Evolutionary conservation across 1,140 invertebrate species (phyloP).

Genomic region (Papilio polyxenes): DNA sequence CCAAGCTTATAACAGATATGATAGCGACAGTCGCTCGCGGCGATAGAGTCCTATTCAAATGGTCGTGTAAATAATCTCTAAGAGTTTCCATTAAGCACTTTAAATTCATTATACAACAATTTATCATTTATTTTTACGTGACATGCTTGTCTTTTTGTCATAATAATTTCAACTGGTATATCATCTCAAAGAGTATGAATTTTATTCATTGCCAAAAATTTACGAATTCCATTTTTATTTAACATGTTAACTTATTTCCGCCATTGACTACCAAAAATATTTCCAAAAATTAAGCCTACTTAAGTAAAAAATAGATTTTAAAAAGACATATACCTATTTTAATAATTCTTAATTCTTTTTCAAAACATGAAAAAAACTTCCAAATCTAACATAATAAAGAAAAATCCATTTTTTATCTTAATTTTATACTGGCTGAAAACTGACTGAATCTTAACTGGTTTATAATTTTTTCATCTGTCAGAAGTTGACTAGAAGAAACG

Average conservation of each 20-base stretch:
- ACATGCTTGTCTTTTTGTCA: slow-evolving; percentile 14
- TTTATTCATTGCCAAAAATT: neutral
- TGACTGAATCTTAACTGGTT: neutral
- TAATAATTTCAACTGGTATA: neutral
- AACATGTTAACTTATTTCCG: neutral
- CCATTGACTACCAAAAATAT: neutral
- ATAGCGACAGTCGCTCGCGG: slow-evolving; percentile 49
- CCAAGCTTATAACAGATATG: slow-evolving; percentile 61
- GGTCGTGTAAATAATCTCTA: slow-evolving; percentile 41
- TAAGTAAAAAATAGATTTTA: neutral
- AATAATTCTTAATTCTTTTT: neutral
- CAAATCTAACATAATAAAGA: neutral
- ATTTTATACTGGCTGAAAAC: neutral
- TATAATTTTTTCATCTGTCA: neutral
- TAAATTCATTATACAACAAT: slow-evolving; percentile 18
- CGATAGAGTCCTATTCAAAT: slow-evolving; percentile 52
- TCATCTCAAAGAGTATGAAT: neutral
- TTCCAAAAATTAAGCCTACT: too few species aligned
- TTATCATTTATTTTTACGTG: slow-evolving; percentile 27
- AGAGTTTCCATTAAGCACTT: neutral
- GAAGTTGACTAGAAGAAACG: neutral
- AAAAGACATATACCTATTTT: neutral
- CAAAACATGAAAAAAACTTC: neutral
- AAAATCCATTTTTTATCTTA: neutral
- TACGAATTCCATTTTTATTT: neutral